Evolutionary conservation across 2,113 vertebrate species (phyloP), one percentile per base, ranked within the genome.

Genomic region (Notarius quadriscutis): DNA sequence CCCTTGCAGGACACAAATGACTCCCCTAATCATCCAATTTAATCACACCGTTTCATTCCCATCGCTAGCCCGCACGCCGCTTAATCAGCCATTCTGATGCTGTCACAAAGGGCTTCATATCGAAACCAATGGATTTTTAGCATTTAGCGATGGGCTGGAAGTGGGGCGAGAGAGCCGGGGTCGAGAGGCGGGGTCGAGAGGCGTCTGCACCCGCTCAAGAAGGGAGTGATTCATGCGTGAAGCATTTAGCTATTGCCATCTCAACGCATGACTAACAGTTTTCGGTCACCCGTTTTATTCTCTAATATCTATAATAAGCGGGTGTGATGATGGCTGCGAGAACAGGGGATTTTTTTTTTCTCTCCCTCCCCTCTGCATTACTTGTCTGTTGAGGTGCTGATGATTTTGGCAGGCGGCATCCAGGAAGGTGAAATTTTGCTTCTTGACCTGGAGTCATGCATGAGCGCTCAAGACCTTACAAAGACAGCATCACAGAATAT

Each of bases 101-200:
- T 88, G 91, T 91, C 90, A 90, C 89, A 89, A 89, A 91, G 87
- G 88, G 87, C 89, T 90, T 91, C 90, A 91, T 91, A 93, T 93
- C 89, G 91, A 93, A 91, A 92, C 92, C 91, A 91, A 92, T 93
- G 92, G 90, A 93, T 92, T 93, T 92, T 86, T 86, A 89, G 86
- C 90, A 91, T 93, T 91, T 89, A 91, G 83, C 74, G 77, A 87
- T 84, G 85, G 80, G 78, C 57, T 78, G 81, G 84, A 86, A 80
- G 81, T 69, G 48, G 74, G 84, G 88, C 48, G 63, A 27, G 85
- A 81, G 84, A 5, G 87, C 79, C 30, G 57, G 60, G 88, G 87
- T 89, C 72, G 88, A 81, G 84, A 5, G 86, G 85, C 34, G 72
- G 63, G 90, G 89, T 89, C 71, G 86, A 88, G 84, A 89, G 82